A percentile compares a stretch with the other conserved stretches of the same genome.
Evolutionary conservation across 2,888 invertebrate species (phyloP).

Genomic region (Amiota minor): DNA sequence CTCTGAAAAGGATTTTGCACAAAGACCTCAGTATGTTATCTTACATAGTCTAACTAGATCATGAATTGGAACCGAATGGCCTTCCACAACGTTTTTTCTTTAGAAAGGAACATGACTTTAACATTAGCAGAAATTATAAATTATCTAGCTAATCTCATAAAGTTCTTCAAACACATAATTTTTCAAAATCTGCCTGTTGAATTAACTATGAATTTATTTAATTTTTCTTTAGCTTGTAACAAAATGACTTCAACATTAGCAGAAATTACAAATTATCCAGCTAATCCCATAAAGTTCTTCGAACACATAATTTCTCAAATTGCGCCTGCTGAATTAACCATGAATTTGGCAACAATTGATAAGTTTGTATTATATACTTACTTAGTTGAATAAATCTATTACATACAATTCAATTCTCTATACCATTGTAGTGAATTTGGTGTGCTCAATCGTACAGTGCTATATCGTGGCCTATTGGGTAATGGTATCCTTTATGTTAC

Average conservation of each 20-base stretch:
- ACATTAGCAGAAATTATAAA: conserved; percentile 54
- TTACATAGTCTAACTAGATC: too few relatives aligned
- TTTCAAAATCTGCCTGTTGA: conserved; percentile 5
- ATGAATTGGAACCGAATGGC: too few relatives aligned
- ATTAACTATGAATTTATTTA: conserved; percentile 55
- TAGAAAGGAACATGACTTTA: too few relatives aligned
- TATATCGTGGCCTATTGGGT: conserved; percentile 62
- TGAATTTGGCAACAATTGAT: conserved; percentile 70
- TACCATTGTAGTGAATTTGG: conserved; percentile 57
- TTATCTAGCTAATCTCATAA: conserved; percentile 55
- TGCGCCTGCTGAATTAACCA: conserved; percentile 41
- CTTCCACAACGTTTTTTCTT: too few relatives aligned
- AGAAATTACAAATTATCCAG: conserved; percentile 52
- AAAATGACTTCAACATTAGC: conserved; percentile 46
- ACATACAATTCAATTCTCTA: neutral
- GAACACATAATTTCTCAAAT: conserved; percentile 24
- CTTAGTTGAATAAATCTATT: neutral
- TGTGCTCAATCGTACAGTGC: conserved; percentile 66
- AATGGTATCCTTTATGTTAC: conserved; percentile 63
- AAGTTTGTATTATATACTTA: conserved; percentile 43
- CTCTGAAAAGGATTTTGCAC: too few relatives aligned
- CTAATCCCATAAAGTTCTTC: conserved; percentile 60
- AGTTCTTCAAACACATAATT: conserved; percentile 51
- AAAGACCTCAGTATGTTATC: too few relatives aligned
- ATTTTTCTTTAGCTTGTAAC: too few relatives aligned